These are phyloP conservation scores for Choloepus didactylus DNA, from an alignment of 2,797 vertebrate species.

Conservation along the genomic window DNA sequence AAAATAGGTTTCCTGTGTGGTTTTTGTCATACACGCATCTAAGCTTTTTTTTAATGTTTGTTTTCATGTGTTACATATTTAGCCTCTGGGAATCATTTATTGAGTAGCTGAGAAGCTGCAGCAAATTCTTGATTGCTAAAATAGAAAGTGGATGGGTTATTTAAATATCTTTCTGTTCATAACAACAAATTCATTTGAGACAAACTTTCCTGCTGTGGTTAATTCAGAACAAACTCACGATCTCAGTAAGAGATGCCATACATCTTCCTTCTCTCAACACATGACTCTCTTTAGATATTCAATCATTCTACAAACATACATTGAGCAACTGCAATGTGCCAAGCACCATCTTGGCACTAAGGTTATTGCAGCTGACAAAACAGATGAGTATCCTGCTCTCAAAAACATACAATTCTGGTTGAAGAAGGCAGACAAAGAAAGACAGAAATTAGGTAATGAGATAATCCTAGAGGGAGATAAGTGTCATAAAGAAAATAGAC, in stretches of 20 bases:
- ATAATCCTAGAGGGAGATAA: neutral
- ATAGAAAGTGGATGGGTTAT: neutral
- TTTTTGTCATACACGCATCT: neutral
- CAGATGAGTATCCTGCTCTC: neutral
- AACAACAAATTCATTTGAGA: neutral
- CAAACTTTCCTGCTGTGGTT: neutral
- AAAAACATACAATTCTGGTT: neutral
- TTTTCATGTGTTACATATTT: neutral
- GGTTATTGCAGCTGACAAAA: neutral
- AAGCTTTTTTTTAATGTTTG: neutral
- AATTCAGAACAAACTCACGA: neutral
- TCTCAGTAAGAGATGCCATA: neutral
- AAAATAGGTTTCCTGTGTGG: constrained; percentile 45
- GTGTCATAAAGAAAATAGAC: constrained; percentile 7
- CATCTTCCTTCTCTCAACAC: neutral
- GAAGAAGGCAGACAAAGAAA: neutral
- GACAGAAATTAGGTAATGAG: neutral
- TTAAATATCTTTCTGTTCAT: neutral
- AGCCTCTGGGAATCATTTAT: constrained; percentile 55
- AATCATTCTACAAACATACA: constrained; percentile 5
- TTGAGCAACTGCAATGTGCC: neutral
- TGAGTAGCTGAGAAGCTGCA: neutral
- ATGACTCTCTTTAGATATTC: neutral
- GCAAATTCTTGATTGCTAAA: neutral
- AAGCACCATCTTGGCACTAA: neutral